These are phyloP conservation scores for Trachemys scripta DNA, from an alignment of 2,113 vertebrate genomes.

Conservation along the genomic window DNA sequence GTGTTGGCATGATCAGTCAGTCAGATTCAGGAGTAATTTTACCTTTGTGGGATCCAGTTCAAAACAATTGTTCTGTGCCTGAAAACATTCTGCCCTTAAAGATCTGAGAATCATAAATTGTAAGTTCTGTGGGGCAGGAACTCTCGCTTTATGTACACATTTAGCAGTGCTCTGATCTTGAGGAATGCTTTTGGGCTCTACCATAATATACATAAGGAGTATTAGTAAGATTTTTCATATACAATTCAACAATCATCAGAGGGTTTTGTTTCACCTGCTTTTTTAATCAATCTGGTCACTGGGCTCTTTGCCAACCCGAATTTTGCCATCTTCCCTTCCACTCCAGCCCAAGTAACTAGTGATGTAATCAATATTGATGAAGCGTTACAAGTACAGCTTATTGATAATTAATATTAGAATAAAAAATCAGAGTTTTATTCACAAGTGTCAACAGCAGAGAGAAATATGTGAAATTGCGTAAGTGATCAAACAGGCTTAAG, in stretches of 20 bases:
- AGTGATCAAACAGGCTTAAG: not conserved
- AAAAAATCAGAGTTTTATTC: slow-evolving; percentile 60
- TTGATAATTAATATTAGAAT: slow-evolving; percentile 62
- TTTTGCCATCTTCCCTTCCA: slow-evolving; percentile 66
- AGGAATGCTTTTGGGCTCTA: slow-evolving; percentile 31
- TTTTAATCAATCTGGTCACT: slow-evolving; percentile 52
- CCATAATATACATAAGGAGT: slow-evolving; percentile 12
- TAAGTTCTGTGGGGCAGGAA: slow-evolving; percentile 13
- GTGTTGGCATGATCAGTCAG: slow-evolving; percentile 23
- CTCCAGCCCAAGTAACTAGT: slow-evolving; percentile 18
- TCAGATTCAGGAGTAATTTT: not conserved
- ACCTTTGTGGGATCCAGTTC: slow-evolving; percentile 24
- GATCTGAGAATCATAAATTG: not conserved
- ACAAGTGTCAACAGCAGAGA: not conserved
- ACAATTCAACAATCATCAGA: not conserved
- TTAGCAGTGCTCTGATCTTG: not conserved
- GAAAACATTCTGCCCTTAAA: slow-evolving; percentile 1
- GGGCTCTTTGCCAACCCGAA: slow-evolving; percentile 61
- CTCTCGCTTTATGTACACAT: accelerated
- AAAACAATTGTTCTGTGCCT: not conserved
- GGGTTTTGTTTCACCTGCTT: slow-evolving; percentile 61
- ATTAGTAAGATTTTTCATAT: slow-evolving; percentile 17
- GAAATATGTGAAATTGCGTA: slow-evolving; percentile 48
- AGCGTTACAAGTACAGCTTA: slow-evolving; percentile 58
- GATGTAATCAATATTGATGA: slow-evolving; percentile 57